Percentiles rank a stretch among this genome's conserved stretches.
Evolutionary conservation across 2,888 invertebrate genomes (phyloP).

Genomic region (Orgyia antiqua): DNA sequence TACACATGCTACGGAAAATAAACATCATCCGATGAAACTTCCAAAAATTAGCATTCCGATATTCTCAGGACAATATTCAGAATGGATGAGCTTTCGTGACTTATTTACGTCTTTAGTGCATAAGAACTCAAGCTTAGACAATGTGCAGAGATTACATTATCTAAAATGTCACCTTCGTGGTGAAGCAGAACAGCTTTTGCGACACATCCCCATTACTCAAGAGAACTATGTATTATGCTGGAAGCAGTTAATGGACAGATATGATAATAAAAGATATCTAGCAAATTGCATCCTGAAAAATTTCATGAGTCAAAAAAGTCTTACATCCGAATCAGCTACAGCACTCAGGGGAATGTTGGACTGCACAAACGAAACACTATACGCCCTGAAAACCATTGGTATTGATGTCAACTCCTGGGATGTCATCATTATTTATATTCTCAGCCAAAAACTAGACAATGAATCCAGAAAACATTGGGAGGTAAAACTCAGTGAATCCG

Average conservation of each 20-base stretch:
- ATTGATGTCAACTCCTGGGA: not conserved
- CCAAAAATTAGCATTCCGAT: conserved; percentile 1
- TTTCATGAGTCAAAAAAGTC: not conserved
- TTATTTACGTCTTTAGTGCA: not conserved
- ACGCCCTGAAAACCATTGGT: not conserved
- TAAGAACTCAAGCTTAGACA: not conserved
- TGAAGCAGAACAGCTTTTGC: too few species aligned
- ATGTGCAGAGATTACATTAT: conserved; percentile 1
- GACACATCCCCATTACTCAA: not conserved
- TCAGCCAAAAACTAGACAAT: not conserved
- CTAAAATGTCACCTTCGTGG: not conserved
- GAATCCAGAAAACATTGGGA: conserved; percentile 1
- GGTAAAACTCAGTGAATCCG: not conserved
- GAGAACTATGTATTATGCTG: not conserved
- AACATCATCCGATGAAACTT: too few species aligned
- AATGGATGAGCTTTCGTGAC: conserved; percentile 1
- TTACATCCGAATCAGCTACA: not conserved
- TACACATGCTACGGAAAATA: too few species aligned
- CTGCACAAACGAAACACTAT: conserved; percentile 1
- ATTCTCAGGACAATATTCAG: not conserved
- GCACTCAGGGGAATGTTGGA: conserved; percentile 1
- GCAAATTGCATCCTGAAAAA: not conserved
- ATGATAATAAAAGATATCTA: not conserved
- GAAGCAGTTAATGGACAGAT: not conserved
- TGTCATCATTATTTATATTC: not conserved